Percentiles rank a stretch among this genome's conserved stretches.
These are phyloP conservation scores for Hirundichthys speculiger DNA, from an alignment of 2,113 vertebrate genomes.

Conservation along the genomic window DNA sequence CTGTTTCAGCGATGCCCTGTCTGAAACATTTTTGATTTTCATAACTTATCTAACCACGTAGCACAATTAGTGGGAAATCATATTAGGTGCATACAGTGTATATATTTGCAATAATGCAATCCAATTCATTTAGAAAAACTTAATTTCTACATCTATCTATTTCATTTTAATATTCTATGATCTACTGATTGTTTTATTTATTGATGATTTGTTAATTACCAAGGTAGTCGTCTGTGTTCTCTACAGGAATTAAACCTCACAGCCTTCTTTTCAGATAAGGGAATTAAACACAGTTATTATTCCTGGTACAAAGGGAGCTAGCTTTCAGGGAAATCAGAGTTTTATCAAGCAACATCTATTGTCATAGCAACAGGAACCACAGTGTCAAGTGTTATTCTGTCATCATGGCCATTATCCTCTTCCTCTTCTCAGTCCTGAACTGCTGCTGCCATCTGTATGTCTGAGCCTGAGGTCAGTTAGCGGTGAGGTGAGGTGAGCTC, in stretches of 20 bases:
- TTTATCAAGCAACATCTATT: conserved; percentile 41
- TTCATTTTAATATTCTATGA: no score
- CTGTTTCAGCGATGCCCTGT: no score
- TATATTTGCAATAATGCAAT: no score
- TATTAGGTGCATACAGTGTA: no score
- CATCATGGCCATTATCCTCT: conserved; percentile 50
- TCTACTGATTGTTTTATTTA: no score
- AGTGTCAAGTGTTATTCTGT: conserved; percentile 56
- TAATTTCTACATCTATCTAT: no score
- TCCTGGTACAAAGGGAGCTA: conserved; percentile 8
- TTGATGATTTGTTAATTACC: no score
- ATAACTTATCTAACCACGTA: no score
- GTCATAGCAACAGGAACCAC: conserved; percentile 40
- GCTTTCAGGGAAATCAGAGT: conserved; percentile 31
- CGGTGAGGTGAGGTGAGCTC: conserved; percentile 49
- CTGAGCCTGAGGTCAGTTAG: conserved; percentile 48
- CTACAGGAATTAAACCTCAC: background rate
- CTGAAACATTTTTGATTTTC: no score
- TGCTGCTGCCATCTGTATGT: conserved; percentile 29
- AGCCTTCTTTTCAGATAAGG: background rate
- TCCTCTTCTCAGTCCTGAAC: conserved; percentile 25
- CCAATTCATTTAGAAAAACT: no score
- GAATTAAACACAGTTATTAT: background rate
- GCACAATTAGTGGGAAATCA: no score
- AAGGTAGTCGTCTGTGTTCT: background rate